Base-by-base conservation (phyloP, 2,797 vertebrate species). In the Loris lydekkerianus region DNA sequence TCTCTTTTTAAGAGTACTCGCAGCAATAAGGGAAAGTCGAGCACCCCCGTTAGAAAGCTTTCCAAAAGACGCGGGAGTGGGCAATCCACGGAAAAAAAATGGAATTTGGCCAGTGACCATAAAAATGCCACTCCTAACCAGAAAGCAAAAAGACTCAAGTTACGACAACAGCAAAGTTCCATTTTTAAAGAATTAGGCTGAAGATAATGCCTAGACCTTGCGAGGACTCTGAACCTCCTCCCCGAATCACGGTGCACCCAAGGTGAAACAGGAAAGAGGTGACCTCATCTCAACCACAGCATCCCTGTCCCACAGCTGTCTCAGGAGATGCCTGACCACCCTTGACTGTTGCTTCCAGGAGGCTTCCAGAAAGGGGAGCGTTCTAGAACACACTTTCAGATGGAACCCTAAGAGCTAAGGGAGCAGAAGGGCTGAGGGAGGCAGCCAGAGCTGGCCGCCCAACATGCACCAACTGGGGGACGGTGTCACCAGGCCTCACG, bases 71-170 rank as follows among this genome's bases (percentile, higher is more conserved):
- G 34, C 1, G 21, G 2, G 82, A 70, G 37, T 25, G 72, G 65
- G 72, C n/a, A 91, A 61, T 81, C 89, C 92, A 61, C 14, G 11
- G 56, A 78, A 93, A 80, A 93, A 80, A 93, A 69, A 43, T 1
- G 2, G 72, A 89, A 84, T 85, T 96, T 82, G 94, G 92, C 82
- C 53, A 70, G 69, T 73, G 82, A 93, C 94, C 93, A 96, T 37
- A 82, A 78, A 94, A 90, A 87, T 13, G 43, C 86, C 95, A 95
- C 61, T 72, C 25, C 37, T 34, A 21, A 40, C 53, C 7, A 72
- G 86, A 93, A 82, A 86, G 81, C 43, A n/a, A 73, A 63, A 88
- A 65, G 72, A 49, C 72, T 80, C 72, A 25, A 70, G 49, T 85
- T 11, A 31, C 63, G 77, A 75, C 90, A 73, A 80, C 34, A 43